A percentile compares a stretch with the other conserved stretches of the same genome.
Conservation (phyloP, 2,113 vertebrate species). For the Zosterops hypoxanthus region DNA sequence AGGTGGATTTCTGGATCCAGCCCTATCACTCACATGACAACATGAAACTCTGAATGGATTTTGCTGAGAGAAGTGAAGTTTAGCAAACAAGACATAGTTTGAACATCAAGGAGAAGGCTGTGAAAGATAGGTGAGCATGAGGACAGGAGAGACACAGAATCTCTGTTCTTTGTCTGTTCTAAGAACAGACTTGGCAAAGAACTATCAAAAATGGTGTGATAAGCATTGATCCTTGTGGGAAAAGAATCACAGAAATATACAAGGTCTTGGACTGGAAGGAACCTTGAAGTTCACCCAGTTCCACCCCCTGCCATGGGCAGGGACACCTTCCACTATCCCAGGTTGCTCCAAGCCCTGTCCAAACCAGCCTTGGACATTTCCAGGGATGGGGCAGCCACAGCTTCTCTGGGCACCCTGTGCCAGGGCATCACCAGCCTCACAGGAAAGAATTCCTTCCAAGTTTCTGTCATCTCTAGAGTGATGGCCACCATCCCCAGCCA, state of each 20-base stretch:
- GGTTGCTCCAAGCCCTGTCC: background rate
- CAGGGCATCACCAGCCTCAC: background rate
- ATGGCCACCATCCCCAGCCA: background rate
- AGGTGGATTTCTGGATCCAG: background rate
- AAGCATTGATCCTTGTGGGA: background rate
- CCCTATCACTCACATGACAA: background rate
- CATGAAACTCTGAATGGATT: background rate
- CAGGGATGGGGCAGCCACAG: background rate
- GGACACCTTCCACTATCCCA: background rate
- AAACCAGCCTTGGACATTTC: too few relatives aligned
- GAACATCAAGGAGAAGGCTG: background rate
- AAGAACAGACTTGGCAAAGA: background rate
- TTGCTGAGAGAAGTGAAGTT: background rate
- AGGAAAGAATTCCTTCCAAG: background rate
- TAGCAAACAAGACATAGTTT: background rate
- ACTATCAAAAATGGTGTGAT: background rate
- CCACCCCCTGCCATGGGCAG: background rate
- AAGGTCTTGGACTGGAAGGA: background rate
- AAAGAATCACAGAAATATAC: background rate
- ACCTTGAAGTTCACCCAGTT: background rate
- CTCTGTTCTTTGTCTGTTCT: too few relatives aligned
- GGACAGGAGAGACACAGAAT: background rate
- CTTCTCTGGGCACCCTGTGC: background rate
- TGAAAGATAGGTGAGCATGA: background rate
- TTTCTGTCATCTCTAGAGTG: background rate